Evolutionary conservation across 2,888 invertebrate genomes (phyloP).

Genomic region (Tipula helvola): DNA sequence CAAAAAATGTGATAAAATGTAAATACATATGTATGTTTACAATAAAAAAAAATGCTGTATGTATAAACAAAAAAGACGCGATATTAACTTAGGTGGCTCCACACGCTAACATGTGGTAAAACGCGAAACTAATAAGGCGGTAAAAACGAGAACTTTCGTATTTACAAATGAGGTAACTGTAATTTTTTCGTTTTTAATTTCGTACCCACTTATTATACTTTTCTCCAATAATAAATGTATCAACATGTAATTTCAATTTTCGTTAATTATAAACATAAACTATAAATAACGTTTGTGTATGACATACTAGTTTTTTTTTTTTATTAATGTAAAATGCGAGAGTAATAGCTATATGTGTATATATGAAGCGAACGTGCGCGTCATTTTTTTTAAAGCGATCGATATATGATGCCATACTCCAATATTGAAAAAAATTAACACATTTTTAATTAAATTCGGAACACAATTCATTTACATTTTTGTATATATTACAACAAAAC

Average conservation of each 20-base stretch:
- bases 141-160: slow-evolving; percentile 4
- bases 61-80: slow-evolving; percentile 6
- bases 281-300: not conserved
- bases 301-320: not conserved
- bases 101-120: slow-evolving; percentile 6
- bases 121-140: not conserved
- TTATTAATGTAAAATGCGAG: not conserved
- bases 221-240: not conserved
- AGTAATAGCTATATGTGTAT: not conserved
- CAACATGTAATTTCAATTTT: not conserved
- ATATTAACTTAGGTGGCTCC: slow-evolving; percentile 5
- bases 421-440: not conserved
- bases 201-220: not conserved
- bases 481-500: not conserved
- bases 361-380: slow-evolving; percentile 5
- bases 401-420: slow-evolving; percentile 7
- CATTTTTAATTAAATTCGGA: not conserved
- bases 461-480: not conserved
- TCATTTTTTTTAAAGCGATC: not conserved
- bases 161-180: slow-evolving; percentile 4
- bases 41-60: not conserved
- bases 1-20: not conserved
- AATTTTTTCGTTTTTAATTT: not conserved
- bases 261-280: not conserved
- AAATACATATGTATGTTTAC: not conserved